Conservation (phyloP, 1,140 invertebrate genomes). For the Zaprionus davidi region DNA sequence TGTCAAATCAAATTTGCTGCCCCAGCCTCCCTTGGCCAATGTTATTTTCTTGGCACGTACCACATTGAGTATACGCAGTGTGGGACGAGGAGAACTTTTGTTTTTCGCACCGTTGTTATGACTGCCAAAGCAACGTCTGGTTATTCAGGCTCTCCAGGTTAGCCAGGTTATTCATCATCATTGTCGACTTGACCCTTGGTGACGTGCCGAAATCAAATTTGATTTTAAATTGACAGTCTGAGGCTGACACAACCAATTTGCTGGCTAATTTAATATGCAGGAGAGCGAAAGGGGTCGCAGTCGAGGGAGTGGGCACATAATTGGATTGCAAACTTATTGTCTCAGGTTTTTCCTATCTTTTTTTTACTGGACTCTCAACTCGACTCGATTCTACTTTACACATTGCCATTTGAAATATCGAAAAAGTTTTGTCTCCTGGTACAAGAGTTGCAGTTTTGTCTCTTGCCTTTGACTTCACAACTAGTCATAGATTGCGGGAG, state of each 20-base stretch:
- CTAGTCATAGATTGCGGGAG: not conserved
- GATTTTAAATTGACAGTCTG: slow-evolving; percentile 68
- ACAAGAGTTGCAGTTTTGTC: slow-evolving; percentile 42
- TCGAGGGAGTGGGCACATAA: slow-evolving; percentile 54
- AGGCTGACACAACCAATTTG: slow-evolving; percentile 62
- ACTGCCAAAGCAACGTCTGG: not conserved
- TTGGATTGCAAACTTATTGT: slow-evolving; percentile 80
- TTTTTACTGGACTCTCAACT: not conserved
- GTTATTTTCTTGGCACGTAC: slow-evolving; percentile 54
- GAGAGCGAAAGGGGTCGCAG: slow-evolving; percentile 36
- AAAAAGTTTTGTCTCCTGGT: slow-evolving; percentile 59
- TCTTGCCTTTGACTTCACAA: not conserved
- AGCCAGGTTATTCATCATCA: slow-evolving; percentile 6
- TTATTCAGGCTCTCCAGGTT: not conserved
- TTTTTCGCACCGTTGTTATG: slow-evolving; percentile 16
- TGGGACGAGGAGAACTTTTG: slow-evolving; percentile 7
- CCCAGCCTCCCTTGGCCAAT: not conserved
- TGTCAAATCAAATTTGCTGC: slow-evolving; percentile 65
- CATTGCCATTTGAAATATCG: slow-evolving; percentile 76
- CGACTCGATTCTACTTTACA: slow-evolving; percentile 20
- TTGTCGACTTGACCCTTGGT: slow-evolving; percentile 32
- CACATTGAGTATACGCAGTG: slow-evolving; percentile 52
- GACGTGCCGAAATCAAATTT: slow-evolving; percentile 67
- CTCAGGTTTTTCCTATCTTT: slow-evolving; percentile 38
- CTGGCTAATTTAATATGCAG: slow-evolving; percentile 80